phyloP scores from a whole-genome alignment of 2,888 invertebrate species.

The Drosophila acutilabella region DNA sequence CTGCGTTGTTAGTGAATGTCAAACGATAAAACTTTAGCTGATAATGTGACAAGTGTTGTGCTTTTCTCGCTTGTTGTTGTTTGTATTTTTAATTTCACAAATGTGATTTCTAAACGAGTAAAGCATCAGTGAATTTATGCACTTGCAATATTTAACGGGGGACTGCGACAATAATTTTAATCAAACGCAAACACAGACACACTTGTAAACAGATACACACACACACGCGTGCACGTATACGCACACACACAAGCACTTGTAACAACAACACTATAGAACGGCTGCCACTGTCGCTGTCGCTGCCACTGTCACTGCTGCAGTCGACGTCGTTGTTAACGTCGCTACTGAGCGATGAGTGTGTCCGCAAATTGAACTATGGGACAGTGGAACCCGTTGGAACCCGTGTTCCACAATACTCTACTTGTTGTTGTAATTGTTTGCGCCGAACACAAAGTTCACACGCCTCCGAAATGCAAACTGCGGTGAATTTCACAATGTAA shows the following conservation, averaged over 20 bases:
- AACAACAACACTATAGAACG: conserved; percentile 35
- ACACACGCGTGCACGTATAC: neutral
- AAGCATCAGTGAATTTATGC: conserved; percentile 8
- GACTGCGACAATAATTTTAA: conserved; percentile 40
- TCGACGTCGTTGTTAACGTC: conserved; percentile 6
- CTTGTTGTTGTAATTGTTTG: conserved; percentile 4
- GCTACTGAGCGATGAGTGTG: conserved; percentile 29
- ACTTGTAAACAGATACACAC: conserved; percentile 4
- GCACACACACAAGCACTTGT: conserved; percentile 30
- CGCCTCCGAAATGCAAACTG: conserved; percentile 7
- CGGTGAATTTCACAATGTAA: conserved; percentile 60
- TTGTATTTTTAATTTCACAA: conserved; percentile 18
- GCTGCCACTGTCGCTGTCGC: conserved; percentile 16
- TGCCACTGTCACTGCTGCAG: conserved; percentile 9
- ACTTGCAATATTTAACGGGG: conserved; percentile 6
- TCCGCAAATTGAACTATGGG: conserved; percentile 10
- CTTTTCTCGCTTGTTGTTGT: conserved; percentile 2
- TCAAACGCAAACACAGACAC: conserved; percentile 27
- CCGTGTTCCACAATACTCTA: neutral
- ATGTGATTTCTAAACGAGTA: conserved; percentile 21
- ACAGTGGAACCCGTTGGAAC: conserved; percentile 22
- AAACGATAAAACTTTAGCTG: conserved; percentile 31
- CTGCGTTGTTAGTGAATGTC: neutral
- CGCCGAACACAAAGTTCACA: conserved; percentile 30
- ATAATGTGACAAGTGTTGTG: conserved; percentile 17